Percentiles rank a stretch among this genome's conserved stretches.
Evolutionary conservation across 2,797 vertebrate genomes (phyloP).

Genomic region (Gymnocypris eckloni): DNA sequence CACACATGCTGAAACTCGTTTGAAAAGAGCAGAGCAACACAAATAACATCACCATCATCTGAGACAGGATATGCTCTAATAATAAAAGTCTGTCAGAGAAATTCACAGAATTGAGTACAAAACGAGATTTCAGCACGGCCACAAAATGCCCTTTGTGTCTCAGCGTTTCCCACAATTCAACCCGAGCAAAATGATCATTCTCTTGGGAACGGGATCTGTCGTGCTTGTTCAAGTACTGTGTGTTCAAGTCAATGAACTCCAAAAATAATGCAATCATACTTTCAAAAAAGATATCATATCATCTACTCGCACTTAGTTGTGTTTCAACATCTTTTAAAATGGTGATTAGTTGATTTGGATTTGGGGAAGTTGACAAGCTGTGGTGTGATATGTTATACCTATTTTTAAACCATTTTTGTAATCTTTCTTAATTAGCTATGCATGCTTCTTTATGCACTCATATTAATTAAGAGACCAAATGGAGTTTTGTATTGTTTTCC

Average conservation of each 20-base stretch:
- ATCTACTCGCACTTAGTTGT: constrained; percentile 57
- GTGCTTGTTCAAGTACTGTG: constrained; percentile 70
- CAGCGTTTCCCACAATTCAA: constrained; percentile 80
- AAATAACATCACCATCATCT: constrained; percentile 60
- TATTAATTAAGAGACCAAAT: constrained; percentile 3
- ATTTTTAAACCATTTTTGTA: not conserved
- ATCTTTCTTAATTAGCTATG: not conserved
- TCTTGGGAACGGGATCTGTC: constrained; percentile 70
- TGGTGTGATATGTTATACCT: not conserved
- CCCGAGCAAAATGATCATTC: constrained; percentile 72
- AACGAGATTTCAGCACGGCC: constrained; percentile 55
- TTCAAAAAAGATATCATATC: not conserved
- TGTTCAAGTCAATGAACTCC: constrained; percentile 68
- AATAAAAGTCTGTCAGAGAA: constrained; percentile 64
- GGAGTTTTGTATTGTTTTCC: not conserved
- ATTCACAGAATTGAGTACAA: constrained; percentile 72
- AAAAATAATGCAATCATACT: constrained; percentile 69
- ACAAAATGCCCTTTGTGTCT: constrained; percentile 79
- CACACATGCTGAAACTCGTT: constrained; percentile 57
- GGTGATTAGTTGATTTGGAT: not conserved
- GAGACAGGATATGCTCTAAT: constrained; percentile 59
- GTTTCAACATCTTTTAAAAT: constrained; percentile 63
- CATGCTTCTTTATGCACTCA: not conserved
- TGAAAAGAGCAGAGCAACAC: constrained; percentile 49
- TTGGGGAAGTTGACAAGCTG: not conserved